A percentile compares a stretch with the other conserved stretches of the same genome.
Evolutionary conservation across 2,797 vertebrate genomes (phyloP).

Genomic region (Glyptemys insculpta): DNA sequence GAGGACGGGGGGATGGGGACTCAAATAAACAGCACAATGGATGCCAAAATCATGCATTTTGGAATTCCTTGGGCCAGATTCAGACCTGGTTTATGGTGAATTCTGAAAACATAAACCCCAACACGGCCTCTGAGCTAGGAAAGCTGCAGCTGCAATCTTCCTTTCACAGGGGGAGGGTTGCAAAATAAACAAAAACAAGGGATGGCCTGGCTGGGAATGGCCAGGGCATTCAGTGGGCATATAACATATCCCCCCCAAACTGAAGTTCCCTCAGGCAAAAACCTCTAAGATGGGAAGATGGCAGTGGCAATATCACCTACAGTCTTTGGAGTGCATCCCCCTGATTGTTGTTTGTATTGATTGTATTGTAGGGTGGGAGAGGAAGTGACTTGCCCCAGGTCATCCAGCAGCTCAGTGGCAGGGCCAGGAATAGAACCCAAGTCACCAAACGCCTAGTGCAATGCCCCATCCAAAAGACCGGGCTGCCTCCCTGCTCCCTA

Average conservation of each 20-base stretch:
- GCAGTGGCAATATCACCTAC: not conserved
- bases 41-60: not conserved
- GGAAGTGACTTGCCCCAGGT: not conserved
- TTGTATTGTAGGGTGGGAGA: not conserved
- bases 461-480: not conserved
- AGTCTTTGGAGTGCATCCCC: not conserved
- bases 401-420: not conserved
- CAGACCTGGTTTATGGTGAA: not conserved
- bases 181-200: not conserved
- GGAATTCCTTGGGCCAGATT: not conserved
- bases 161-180: not conserved
- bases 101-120: not conserved
- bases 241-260: not conserved
- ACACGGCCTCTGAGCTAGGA: fast-evolving
- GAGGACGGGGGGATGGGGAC: not conserved
- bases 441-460: not conserved
- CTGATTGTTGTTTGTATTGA: not conserved
- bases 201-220: not conserved
- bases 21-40: slow-evolving; percentile 22
- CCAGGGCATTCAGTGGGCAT: not conserved
- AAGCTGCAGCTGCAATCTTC: not conserved
- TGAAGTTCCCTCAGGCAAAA: not conserved
- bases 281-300: not conserved
- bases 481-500: not conserved
- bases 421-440: not conserved